These are phyloP conservation scores for Elephantulus edwardii DNA, from an alignment of 2,113 vertebrate species.

Conservation along the genomic window DNA sequence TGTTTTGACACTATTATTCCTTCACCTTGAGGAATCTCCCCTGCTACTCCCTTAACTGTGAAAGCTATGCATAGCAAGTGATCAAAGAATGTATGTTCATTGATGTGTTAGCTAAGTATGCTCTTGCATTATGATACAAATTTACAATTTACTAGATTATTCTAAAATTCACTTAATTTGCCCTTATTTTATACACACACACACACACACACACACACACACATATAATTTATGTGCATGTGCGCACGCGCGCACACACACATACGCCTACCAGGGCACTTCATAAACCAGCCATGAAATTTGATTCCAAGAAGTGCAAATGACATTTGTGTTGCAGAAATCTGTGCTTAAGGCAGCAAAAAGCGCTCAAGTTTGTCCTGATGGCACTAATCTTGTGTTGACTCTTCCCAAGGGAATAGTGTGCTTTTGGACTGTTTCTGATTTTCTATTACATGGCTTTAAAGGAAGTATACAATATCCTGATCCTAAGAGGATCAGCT, in stretches of 20 bases:
- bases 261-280: constrained; percentile 48
- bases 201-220: neutral
- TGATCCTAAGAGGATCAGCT: constrained; percentile 80
- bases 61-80: neutral
- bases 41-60: neutral
- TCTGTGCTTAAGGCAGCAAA: constrained; percentile 55
- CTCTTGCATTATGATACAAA: neutral
- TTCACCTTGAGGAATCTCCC: neutral
- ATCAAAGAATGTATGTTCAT: neutral
- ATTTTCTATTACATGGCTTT: constrained; percentile 79
- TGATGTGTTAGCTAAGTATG: neutral
- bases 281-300: constrained; percentile 45
- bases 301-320: constrained; percentile 60
- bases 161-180: neutral
- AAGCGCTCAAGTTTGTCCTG: constrained; percentile 60
- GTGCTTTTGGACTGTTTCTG: constrained; percentile 76
- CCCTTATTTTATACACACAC: neutral
- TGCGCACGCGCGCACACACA: neutral
- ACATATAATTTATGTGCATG: no score
- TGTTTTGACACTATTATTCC: neutral
- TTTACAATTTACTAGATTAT: neutral
- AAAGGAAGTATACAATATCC: constrained; percentile 79
- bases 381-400: constrained; percentile 69
- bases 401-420: constrained; percentile 72
- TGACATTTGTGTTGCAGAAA: constrained; percentile 64